These are phyloP conservation scores for Philhelius pedissequus DNA, from an alignment of 2,888 invertebrate genomes.

Conservation along the genomic window DNA sequence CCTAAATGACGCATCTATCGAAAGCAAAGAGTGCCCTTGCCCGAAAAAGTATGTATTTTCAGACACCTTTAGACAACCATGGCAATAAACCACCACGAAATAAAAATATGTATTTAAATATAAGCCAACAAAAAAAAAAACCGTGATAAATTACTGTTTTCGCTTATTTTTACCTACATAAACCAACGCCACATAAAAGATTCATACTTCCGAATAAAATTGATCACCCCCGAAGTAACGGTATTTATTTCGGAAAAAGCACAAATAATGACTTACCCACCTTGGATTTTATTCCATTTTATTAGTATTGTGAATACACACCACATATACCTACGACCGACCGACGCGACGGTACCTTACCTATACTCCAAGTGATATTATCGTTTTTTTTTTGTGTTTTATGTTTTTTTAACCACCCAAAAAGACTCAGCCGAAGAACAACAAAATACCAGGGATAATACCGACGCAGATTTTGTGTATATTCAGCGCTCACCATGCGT, in stretches of 20 bases:
- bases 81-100: neutral
- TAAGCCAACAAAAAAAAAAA: conserved; percentile 23
- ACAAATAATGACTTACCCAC: conserved; percentile 52
- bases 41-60: neutral
- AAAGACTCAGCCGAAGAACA: neutral
- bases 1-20: too few relatives aligned
- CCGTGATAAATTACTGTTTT: neutral
- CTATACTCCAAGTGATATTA: neutral
- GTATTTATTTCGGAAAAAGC: conserved; percentile 60
- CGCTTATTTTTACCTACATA: neutral
- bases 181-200: conserved; percentile 34
- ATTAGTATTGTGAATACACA: conserved; percentile 3
- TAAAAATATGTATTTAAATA: neutral
- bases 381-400: conserved; percentile 4
- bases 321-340: neutral
- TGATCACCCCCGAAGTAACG: conserved; percentile 61
- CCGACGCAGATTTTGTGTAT: neutral
- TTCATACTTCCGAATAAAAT: conserved; percentile 64
- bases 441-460: neutral
- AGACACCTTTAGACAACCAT: neutral
- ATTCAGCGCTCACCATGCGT: conserved; percentile 34
- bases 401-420: neutral
- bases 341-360: too few relatives aligned
- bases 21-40: too few relatives aligned
- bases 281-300: neutral